These are phyloP conservation scores for Anoplophora glabripennis DNA, from an alignment of 1,140 invertebrate species.

Conservation along the genomic window DNA sequence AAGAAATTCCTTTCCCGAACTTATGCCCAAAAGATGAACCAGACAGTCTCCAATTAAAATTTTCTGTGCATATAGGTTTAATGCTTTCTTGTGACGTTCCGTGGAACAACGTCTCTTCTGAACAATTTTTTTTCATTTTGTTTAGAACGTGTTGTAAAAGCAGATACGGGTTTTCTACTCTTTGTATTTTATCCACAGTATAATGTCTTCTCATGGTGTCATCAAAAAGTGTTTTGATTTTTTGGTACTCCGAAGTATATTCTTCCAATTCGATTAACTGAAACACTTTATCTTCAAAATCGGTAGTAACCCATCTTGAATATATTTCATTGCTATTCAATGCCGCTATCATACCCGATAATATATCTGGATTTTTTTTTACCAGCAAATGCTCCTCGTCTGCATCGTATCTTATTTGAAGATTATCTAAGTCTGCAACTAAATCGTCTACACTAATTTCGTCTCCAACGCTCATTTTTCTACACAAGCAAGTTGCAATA, in stretches of 20 bases:
- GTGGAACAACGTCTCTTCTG: neutral
- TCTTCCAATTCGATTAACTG: neutral
- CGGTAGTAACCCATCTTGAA: too few relatives aligned
- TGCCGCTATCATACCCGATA: neutral
- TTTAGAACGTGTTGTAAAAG: slow-evolving; percentile 1
- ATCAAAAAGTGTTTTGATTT: neutral
- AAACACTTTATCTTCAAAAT: neutral
- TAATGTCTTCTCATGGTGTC: neutral
- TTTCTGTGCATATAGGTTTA: slow-evolving; percentile 1
- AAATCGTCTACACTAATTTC: neutral
- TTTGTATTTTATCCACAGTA: neutral
- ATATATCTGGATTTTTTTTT: neutral
- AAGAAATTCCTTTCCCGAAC: slow-evolving; percentile 2
- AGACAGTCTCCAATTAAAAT: slow-evolving; percentile 3
- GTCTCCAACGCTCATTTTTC: slow-evolving; percentile 10
- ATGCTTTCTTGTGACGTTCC: neutral
- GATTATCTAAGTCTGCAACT: neutral
- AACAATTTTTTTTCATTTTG: neutral
- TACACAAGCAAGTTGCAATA: too few relatives aligned
- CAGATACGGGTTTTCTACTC: slow-evolving; percentile 5
- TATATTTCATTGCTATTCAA: neutral
- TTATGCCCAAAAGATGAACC: neutral
- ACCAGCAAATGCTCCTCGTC: neutral
- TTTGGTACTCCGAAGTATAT: neutral
- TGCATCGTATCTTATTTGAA: neutral